Evolutionary conservation across 2,888 invertebrate species (phyloP).

Genomic region (Protula sp.): DNA sequence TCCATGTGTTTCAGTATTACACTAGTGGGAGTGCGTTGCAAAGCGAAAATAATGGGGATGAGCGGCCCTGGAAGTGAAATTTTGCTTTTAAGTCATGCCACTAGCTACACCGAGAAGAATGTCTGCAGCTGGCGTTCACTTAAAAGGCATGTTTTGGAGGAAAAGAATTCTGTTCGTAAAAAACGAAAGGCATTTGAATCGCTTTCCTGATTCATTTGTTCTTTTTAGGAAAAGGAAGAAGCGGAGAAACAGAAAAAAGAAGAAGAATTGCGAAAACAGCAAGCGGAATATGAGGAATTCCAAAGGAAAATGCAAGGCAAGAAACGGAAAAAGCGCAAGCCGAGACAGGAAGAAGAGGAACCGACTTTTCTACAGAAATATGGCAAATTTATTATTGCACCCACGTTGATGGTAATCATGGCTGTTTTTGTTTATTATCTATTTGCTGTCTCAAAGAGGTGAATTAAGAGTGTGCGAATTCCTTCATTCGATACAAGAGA

Average conservation of each 20-base stretch:
- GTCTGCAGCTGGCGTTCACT: no score
- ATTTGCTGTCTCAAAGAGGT: not conserved
- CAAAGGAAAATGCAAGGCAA: constrained; percentile 45
- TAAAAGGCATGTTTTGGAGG: no score
- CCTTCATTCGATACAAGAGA: no score
- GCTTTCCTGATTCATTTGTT: not conserved
- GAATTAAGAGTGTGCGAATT: no score
- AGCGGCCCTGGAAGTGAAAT: no score
- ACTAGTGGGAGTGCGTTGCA: no score
- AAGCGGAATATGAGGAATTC: constrained; percentile 47
- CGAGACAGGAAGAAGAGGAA: constrained; percentile 14
- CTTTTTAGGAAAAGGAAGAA: constrained; percentile 34
- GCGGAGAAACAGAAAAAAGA: constrained; percentile 35
- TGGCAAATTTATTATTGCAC: constrained; percentile 15
- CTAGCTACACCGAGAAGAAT: no score
- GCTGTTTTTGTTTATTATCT: constrained; percentile 18
- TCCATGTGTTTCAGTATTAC: not conserved
- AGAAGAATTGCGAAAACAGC: constrained; percentile 36
- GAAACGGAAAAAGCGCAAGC: constrained; percentile 34
- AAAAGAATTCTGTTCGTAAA: no score
- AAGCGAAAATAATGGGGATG: no score
- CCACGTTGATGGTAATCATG: constrained; percentile 15
- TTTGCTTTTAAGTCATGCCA: no score
- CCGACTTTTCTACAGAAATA: constrained; percentile 13
- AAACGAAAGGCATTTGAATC: no score